phyloP scores from a whole-genome alignment of 1,140 invertebrate genomes.

The Meloidogyne exigua region DNA sequence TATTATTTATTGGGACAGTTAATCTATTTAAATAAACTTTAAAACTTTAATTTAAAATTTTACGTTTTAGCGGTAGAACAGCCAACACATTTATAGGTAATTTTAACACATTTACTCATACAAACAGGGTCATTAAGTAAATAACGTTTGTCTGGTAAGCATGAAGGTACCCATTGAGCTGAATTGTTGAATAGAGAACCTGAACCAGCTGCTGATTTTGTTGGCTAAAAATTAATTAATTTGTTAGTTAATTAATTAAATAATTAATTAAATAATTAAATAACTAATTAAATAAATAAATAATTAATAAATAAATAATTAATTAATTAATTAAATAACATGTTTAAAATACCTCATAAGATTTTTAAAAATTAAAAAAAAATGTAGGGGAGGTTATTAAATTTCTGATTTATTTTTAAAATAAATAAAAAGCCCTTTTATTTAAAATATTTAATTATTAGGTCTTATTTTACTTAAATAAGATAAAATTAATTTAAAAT shows the following conservation, averaged over 20 bases:
- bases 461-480: too few species aligned
- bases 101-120: constrained; percentile 20
- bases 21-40: constrained; percentile 13
- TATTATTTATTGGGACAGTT: constrained; percentile 38
- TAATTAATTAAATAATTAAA: too few species aligned
- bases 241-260: too few species aligned
- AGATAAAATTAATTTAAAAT: neutral
- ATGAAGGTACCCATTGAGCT: constrained; percentile 17
- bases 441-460: too few species aligned
- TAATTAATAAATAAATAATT: too few species aligned
- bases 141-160: constrained; percentile 18
- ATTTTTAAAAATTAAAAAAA: too few species aligned
- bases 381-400: too few species aligned
- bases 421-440: too few species aligned
- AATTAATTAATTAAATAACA: too few species aligned
- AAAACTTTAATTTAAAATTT: neutral
- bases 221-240: neutral
- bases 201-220: constrained; percentile 15
- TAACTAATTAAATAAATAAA: too few species aligned
- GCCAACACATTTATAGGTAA: constrained; percentile 18
- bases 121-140: constrained; percentile 21
- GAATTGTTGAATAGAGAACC: constrained; percentile 17
- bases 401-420: too few species aligned
- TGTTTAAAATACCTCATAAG: too few species aligned
- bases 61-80: constrained; percentile 17